Conservation (phyloP, 2,797 vertebrate species). For the Octomys mimax region DNA sequence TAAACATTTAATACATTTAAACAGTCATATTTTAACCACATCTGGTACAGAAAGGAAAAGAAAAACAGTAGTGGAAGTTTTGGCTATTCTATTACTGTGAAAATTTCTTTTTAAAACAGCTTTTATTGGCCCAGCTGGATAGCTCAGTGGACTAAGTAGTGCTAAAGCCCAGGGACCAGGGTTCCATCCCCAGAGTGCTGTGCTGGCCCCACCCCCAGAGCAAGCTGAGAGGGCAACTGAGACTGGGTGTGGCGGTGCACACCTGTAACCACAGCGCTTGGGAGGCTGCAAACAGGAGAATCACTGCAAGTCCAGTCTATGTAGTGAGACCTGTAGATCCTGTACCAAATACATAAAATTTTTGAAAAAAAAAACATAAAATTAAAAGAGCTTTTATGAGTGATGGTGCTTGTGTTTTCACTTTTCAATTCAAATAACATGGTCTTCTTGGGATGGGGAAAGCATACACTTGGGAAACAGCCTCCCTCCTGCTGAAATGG, state of each 20-base stretch:
- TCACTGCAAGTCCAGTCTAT: too few species aligned
- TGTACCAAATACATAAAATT: too few species aligned
- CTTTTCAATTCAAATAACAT: slow-evolving; percentile 51
- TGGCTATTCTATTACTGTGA: slow-evolving; percentile 44
- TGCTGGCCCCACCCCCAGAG: too few species aligned
- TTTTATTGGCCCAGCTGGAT: not conserved
- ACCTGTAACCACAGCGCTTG: too few species aligned
- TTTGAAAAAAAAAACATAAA: not conserved
- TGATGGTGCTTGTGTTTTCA: not conserved
- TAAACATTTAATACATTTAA: not conserved
- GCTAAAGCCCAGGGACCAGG: too few species aligned
- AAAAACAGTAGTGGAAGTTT: slow-evolving; percentile 5
- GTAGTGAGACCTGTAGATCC: too few species aligned
- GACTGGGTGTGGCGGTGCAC: too few species aligned
- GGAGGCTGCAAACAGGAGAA: too few species aligned
- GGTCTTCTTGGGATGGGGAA: slow-evolving; percentile 14
- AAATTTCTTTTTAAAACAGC: not conserved
- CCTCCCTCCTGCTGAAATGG: not conserved
- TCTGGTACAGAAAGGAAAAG: not conserved
- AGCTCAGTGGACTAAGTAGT: too few species aligned
- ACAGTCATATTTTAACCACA: not conserved
- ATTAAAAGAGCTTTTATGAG: not conserved
- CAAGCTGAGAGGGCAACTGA: too few species aligned
- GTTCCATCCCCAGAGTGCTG: too few species aligned
- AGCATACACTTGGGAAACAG: slow-evolving; percentile 47